Evolutionary conservation across 2,888 invertebrate species (phyloP).

Genomic region (Agrochola litura): DNA sequence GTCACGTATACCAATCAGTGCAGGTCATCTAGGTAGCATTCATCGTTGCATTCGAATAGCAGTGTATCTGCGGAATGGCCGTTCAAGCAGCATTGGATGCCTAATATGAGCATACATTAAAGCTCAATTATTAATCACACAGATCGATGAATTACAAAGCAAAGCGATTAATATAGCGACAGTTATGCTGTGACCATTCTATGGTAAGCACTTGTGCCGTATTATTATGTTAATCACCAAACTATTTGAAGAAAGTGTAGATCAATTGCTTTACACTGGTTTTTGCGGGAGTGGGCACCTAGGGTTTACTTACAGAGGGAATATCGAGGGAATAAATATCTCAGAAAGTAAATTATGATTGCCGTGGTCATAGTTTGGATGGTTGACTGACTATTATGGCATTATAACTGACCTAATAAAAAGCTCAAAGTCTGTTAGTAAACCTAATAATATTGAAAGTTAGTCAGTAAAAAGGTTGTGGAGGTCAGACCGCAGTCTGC

Average conservation of each 20-base stretch:
- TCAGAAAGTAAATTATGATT: not conserved
- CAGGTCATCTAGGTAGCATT: not conserved
- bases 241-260: not conserved
- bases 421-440: not conserved
- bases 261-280: not conserved
- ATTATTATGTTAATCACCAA: not conserved
- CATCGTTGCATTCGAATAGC: not conserved
- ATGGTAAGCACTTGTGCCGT: not conserved
- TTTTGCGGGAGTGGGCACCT: not conserved
- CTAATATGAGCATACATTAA: not conserved
- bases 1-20: not conserved
- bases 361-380: not conserved
- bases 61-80: not conserved
- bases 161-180: not conserved
- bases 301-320: not conserved
- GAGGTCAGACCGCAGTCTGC: not conserved
- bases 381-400: not conserved
- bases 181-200: not conserved
- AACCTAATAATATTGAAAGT: not conserved
- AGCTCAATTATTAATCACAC: conserved; percentile 1
- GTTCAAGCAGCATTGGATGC: not conserved
- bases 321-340: too few species aligned
- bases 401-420: not conserved
- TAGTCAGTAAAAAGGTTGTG: not conserved
- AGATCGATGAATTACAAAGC: not conserved